Evolutionary conservation across 2,888 invertebrate species (phyloP), one percentile per base, ranked within the genome.

Genomic region (Craniophora ligustri): DNA sequence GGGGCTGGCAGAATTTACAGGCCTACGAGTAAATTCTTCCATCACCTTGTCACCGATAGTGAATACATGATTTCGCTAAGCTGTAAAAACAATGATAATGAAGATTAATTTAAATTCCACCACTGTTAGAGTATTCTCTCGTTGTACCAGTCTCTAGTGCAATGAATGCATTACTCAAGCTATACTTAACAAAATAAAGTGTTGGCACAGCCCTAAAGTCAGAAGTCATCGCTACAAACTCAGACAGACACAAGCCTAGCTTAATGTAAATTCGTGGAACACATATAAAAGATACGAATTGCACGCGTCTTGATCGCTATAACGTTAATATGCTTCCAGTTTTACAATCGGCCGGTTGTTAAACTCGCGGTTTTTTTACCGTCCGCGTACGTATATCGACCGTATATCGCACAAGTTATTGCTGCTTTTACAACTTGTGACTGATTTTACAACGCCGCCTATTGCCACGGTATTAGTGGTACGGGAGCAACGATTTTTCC

Each of bases 361-460:
- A 92, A 91, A 81, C 35, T 35, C 21, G 32, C 30, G 26, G 39
- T 55, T 50, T 65, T 61, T 72, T 70, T 55, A 73, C 76, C 76
- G 75, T 68, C 67, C 65, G 58, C 65, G 45, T 76, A 73, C 79
- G 82, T 85, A 86, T 88, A 91, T 89, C 79, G 88, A 72, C 81
- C 82, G 84, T 91, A 92, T 91, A 92, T 89, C 79, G 88, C 67
- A 59, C 64, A 86, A 69, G 87, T 91, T 92, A 92, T 89, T 81
- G 86, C 86, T 58, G 61, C 60, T 80, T 92, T 92, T 88, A 92
- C 81, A 82, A 73, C 88, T 86, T 88, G 89, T 89, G 92, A 91
- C 91, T 88, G 89, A 91, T 88, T 92, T 92, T 92, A 92, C 85
- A 84, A 81, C 85, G 65, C 85, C 87, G 88, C 81, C 86, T 79